These are phyloP conservation scores for Todus mexicanus DNA, from an alignment of 2,797 vertebrate species.

Conservation along the genomic window DNA sequence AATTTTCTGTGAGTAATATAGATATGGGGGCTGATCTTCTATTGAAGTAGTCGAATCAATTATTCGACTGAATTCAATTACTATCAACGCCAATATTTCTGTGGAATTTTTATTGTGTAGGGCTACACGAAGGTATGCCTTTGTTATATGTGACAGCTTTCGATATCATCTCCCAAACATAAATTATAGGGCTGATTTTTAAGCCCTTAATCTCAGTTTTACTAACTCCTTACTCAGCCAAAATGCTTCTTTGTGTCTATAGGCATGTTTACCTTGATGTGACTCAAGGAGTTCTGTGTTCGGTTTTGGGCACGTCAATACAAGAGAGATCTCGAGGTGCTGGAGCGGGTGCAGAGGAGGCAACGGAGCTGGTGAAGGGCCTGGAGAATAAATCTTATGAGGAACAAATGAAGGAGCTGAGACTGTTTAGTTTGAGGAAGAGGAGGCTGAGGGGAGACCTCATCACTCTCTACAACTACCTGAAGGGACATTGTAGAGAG, in stretches of 20 bases:
- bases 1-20: neutral
- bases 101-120: neutral
- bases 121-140: neutral
- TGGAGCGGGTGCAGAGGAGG: too few relatives aligned
- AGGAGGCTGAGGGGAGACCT: too few relatives aligned
- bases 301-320: too few relatives aligned
- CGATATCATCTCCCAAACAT: neutral
- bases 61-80: constrained; percentile 7
- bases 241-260: neutral
- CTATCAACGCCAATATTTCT: constrained; percentile 3
- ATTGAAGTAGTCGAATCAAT: neutral
- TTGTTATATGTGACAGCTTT: neutral
- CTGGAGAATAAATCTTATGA: too few relatives aligned
- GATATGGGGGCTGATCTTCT: neutral
- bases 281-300: too few relatives aligned
- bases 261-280: accelerated
- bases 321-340: too few relatives aligned
- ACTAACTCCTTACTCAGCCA: neutral
- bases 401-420: too few relatives aligned
- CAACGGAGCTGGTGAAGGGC: too few relatives aligned
- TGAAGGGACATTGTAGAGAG: too few relatives aligned
- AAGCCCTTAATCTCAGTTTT: neutral
- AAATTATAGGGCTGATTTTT: neutral
- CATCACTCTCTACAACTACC: too few relatives aligned
- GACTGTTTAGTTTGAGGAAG: too few relatives aligned